A percentile compares a stretch with the other conserved stretches of the same genome.
Evolutionary conservation across 2,113 vertebrate genomes (phyloP).

Genomic region (Electrona antarctica): DNA sequence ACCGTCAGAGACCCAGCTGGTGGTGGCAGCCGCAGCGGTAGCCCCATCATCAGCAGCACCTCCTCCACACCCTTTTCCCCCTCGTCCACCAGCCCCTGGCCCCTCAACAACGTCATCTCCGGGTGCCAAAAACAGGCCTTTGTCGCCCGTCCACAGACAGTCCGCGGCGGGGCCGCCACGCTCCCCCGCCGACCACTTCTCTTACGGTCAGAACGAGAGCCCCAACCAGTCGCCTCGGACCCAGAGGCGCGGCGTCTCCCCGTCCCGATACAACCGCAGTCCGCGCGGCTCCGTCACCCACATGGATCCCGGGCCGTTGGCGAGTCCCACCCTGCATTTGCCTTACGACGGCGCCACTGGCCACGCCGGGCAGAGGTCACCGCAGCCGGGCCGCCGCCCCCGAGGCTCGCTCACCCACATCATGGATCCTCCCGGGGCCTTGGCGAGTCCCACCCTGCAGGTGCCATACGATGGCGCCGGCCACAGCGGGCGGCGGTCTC

Average conservation of each 20-base stretch:
- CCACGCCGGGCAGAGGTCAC: conserved; percentile 56
- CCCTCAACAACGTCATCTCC: conserved; percentile 36
- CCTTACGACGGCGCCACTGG: conserved; percentile 37
- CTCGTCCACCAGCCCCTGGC: not conserved
- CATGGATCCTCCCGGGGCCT: conserved; percentile 26
- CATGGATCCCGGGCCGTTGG: conserved; percentile 37
- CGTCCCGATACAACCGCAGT: conserved; percentile 40
- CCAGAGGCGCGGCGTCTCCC: conserved; percentile 23
- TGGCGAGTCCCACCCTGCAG: conserved; percentile 21
- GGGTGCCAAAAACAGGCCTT: conserved; percentile 5
- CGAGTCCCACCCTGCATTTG: conserved; percentile 18
- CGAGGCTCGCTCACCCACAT: conserved; percentile 29
- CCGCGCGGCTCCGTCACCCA: conserved; percentile 31
- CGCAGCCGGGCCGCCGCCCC: conserved; percentile 49
- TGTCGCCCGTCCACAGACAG: conserved; percentile 12
- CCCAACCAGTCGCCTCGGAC: conserved; percentile 52
- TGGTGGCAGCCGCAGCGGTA: too few species aligned
- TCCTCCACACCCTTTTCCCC: conserved; percentile 16
- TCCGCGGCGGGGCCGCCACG: conserved; percentile 30
- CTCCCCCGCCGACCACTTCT: conserved; percentile 45
- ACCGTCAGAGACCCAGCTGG: not conserved
- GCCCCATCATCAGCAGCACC: conserved; percentile 19
- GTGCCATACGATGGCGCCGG: conserved; percentile 40
- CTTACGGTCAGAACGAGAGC: conserved; percentile 26
- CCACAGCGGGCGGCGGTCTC: conserved; percentile 56